Base-by-base conservation (phyloP, 2,888 invertebrate genomes). In the Sylvicola fuscatus region DNA sequence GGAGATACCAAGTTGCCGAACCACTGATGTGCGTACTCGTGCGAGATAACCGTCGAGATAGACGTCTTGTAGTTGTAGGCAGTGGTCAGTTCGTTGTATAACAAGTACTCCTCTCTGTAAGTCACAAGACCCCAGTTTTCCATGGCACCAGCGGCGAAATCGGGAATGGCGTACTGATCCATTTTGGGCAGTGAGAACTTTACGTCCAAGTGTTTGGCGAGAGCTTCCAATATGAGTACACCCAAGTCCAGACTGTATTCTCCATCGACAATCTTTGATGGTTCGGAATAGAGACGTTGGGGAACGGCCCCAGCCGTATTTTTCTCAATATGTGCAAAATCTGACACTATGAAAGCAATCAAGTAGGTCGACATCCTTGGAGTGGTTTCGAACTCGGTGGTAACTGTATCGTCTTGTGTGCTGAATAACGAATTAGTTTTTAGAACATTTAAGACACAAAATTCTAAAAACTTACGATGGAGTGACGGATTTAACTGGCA, bases 71-170 rank as follows among this genome's bases (percentile, higher is more conserved):
- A 13, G 26, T 37, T 27, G 3, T 30, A n/a, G 11, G 37, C 31
- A 6, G 34, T 37, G 8, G 32, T 26, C 4, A 29, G 17, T 30
- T 15, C 27, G 26, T 37, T 32, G 16, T 30, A 37, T 2, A 37
- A 14, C 33, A 21, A 5, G 27, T 36, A 34, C 14, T 33, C 39
- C 45, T 47, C 71, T 73, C 66, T 68, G 59, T 79, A 86, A 3
- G 81, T 81, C 26, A 84, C 75, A 31, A 90, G 56, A 5, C 90
- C 90, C 89, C 90, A 90, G 52, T 90, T 92, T 52, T 92, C 89
- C 87, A 90, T 90, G 27, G 87, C 89, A 14, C 79, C 79, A 41
- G 79, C 74, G 16, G 71, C 65, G 48, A 87, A 86, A 46, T 86
- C 80, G 0, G 86, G 82, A 8, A 90, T 69, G 1, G 83, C 83